These are phyloP conservation scores for Escarpia spicata DNA, from an alignment of 2,888 invertebrate species.

Conservation along the genomic window DNA sequence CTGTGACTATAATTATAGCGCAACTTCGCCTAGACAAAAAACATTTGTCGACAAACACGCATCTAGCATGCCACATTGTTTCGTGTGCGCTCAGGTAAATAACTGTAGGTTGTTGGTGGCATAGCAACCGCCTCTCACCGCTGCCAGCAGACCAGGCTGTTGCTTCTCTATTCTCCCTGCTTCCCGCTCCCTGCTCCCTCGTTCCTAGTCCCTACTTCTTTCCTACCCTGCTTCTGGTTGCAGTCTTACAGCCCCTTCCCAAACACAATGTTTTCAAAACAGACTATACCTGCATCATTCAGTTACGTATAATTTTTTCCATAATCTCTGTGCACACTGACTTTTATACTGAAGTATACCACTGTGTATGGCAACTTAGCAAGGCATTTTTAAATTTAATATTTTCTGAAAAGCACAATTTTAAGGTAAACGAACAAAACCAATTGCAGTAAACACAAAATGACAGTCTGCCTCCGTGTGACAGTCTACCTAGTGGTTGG, in stretches of 20 bases:
- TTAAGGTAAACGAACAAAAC: neutral
- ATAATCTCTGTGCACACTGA: neutral
- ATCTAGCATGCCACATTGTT: conserved; percentile 4
- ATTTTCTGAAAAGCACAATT: neutral
- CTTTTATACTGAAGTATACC: neutral
- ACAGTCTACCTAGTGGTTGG: neutral
- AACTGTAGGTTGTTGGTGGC: neutral
- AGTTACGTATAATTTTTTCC: neutral
- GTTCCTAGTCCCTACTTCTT: too few relatives aligned
- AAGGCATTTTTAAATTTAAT: neutral
- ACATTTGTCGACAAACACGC: neutral
- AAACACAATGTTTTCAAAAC: neutral
- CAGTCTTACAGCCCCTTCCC: neutral
- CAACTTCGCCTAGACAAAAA: neutral
- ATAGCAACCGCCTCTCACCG: neutral
- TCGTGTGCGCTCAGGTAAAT: neutral
- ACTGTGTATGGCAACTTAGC: neutral
- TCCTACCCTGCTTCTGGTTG: too few relatives aligned
- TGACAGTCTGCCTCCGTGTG: neutral
- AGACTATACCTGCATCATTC: neutral
- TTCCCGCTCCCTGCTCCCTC: too few relatives aligned
- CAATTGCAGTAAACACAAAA: neutral
- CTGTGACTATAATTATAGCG: neutral
- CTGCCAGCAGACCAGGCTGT: neutral
- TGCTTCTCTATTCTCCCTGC: too few relatives aligned